Percentiles rank a stretch among this genome's conserved stretches.
Conservation (phyloP, 2,113 vertebrate genomes). For the Chrysochloris asiatica region DNA sequence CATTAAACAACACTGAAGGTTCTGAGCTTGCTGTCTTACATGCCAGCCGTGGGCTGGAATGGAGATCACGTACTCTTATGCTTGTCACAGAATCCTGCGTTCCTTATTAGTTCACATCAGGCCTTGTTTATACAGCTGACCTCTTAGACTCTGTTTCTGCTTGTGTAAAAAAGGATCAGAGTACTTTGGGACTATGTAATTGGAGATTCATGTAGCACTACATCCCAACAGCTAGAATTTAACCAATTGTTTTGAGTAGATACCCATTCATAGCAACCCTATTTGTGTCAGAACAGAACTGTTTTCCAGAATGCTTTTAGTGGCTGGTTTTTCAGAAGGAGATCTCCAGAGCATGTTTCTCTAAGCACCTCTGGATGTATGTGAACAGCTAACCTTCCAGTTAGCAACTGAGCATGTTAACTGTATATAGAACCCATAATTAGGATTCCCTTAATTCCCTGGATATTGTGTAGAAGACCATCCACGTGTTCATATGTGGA, state of each 20-base stretch:
- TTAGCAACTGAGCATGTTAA: neutral
- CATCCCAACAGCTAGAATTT: neutral
- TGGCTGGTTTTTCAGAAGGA: neutral
- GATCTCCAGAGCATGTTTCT: neutral
- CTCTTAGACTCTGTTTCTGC: neutral
- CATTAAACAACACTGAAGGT: neutral
- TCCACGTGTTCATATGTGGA: neutral
- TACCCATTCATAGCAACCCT: neutral
- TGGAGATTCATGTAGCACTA: neutral
- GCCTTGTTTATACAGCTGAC: neutral
- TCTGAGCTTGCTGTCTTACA: neutral
- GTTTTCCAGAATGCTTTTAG: neutral
- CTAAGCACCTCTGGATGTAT: neutral
- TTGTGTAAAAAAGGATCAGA: neutral
- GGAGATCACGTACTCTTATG: rapidly evolving
- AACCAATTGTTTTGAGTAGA: neutral
- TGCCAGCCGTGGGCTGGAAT: neutral
- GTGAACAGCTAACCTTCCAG: neutral
- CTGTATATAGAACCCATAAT: too few relatives aligned
- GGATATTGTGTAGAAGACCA: neutral
- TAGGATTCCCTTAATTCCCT: too few relatives aligned
- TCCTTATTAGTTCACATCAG: neutral
- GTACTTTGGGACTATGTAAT: neutral
- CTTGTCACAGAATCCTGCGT: neutral
- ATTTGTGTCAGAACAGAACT: neutral